phyloP scores from a whole-genome alignment of 2,113 vertebrate genomes.

The Turdus rufiventris region DNA sequence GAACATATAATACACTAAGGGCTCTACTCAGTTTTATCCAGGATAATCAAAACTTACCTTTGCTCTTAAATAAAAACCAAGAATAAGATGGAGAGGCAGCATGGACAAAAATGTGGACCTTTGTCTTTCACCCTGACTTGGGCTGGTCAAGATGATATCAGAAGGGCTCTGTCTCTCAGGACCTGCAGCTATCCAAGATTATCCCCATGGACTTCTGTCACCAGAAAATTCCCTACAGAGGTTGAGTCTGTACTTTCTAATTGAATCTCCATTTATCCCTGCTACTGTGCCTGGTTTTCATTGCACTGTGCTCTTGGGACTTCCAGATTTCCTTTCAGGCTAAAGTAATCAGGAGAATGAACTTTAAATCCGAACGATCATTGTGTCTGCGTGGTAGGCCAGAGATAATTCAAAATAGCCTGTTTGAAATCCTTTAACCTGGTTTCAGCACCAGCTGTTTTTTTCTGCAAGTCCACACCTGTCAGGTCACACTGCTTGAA shows the following conservation, averaged over 20 bases:
- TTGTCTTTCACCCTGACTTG: not conserved
- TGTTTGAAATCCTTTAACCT: not conserved
- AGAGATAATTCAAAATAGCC: not conserved
- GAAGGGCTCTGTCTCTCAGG: not conserved
- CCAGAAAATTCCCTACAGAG: not conserved
- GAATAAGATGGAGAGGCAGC: not conserved
- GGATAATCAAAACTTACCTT: not conserved
- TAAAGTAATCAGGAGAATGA: not conserved
- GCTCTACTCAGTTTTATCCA: not conserved
- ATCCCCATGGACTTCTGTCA: fast-evolving
- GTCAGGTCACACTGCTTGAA: not conserved
- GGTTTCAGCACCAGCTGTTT: not conserved
- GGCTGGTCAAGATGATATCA: not conserved
- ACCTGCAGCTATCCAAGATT: not conserved
- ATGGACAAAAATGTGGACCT: not conserved
- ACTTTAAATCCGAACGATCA: not conserved
- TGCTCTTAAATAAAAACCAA: not conserved
- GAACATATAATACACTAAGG: not conserved
- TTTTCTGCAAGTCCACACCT: not conserved
- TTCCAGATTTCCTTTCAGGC: not conserved
- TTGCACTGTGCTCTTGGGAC: not conserved
- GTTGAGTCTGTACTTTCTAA: not conserved
- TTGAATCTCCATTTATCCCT: not conserved
- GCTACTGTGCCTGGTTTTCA: not conserved
- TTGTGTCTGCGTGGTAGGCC: not conserved